A percentile compares a stretch with the other conserved stretches of the same genome.
These are phyloP conservation scores for Oeneis ivallda DNA, from an alignment of 2,888 invertebrate genomes.

Conservation along the genomic window DNA sequence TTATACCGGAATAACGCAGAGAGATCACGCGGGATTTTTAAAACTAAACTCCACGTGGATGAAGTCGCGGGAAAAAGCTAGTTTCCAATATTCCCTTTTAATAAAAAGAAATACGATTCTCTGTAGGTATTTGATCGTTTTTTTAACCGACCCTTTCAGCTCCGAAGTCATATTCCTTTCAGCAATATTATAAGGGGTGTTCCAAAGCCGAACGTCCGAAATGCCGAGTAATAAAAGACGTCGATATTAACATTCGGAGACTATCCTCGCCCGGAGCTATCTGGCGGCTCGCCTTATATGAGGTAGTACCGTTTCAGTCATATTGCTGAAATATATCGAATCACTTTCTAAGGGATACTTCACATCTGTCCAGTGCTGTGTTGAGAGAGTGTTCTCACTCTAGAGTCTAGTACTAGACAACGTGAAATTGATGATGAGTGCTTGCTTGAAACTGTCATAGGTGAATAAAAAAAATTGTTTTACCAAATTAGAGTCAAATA, in stretches of 20 bases:
- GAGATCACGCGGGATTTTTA: too few relatives aligned
- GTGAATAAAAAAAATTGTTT: too few relatives aligned
- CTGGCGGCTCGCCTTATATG: conserved; percentile 11
- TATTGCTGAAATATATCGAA: conserved; percentile 28
- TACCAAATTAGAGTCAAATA: too few relatives aligned
- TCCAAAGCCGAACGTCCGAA: conserved; percentile 34
- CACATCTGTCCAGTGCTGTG: background rate
- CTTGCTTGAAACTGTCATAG: too few relatives aligned
- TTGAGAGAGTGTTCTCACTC: background rate
- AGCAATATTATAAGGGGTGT: conserved; percentile 21
- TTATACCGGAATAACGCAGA: too few relatives aligned
- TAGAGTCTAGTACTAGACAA: too few relatives aligned
- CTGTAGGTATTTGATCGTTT: conserved; percentile 11
- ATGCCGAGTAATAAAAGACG: conserved; percentile 61
- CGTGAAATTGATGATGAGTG: too few relatives aligned
- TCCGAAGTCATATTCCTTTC: conserved; percentile 18
- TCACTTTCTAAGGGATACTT: background rate
- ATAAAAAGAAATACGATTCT: conserved; percentile 2
- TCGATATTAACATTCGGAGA: conserved; percentile 66
- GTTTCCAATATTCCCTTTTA: background rate
- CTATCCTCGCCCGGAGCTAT: conserved; percentile 56
- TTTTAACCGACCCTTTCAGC: conserved; percentile 19
- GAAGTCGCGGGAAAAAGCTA: background rate
- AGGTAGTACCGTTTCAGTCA: conserved; percentile 26
- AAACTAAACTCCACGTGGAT: too few relatives aligned